Percentiles rank a stretch among this genome's conserved stretches.
Evolutionary conservation across 1,140 invertebrate genomes (phyloP).

Genomic region (Drosophila bifasciata): DNA sequence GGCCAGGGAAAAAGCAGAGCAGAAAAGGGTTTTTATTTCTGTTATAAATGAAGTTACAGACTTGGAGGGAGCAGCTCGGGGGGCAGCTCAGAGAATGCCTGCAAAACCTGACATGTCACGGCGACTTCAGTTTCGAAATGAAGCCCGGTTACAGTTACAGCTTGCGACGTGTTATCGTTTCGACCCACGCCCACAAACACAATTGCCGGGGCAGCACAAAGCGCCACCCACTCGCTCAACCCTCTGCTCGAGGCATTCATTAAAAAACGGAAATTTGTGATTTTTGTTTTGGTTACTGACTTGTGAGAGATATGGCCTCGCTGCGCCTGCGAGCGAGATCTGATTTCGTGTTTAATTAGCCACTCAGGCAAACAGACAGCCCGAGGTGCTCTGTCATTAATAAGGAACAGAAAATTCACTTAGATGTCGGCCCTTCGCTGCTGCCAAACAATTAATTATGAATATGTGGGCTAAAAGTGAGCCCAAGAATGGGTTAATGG

Average conservation of each 20-base stretch:
- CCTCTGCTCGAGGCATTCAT: slow-evolving; percentile 51
- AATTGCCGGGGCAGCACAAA: slow-evolving; percentile 7
- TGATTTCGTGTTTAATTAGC: slow-evolving; percentile 63
- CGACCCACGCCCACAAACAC: slow-evolving; percentile 37
- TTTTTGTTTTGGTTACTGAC: slow-evolving; percentile 53
- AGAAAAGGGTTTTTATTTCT: slow-evolving; percentile 63
- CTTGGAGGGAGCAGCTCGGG: slow-evolving; percentile 18
- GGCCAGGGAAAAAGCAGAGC: slow-evolving; percentile 7
- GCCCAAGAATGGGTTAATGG: slow-evolving; percentile 11
- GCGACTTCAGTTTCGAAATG: slow-evolving; percentile 40
- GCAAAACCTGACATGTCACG: slow-evolving; percentile 73
- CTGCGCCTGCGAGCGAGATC: slow-evolving; percentile 18
- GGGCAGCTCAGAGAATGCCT: background rate
- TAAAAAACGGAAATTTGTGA: slow-evolving; percentile 80
- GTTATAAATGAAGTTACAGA: slow-evolving; percentile 79
- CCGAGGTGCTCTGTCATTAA: slow-evolving; percentile 42
- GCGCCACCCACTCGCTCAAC: background rate
- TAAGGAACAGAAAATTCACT: slow-evolving; percentile 40
- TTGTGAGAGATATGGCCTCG: slow-evolving; percentile 49
- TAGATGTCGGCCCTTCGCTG: slow-evolving; percentile 31
- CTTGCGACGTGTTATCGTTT: slow-evolving; percentile 61
- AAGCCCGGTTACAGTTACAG: slow-evolving; percentile 44
- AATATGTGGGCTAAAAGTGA: slow-evolving; percentile 33
- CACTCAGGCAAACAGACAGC: slow-evolving; percentile 40
- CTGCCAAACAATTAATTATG: slow-evolving; percentile 38